Evolutionary conservation across 2,888 invertebrate genomes (phyloP).

Genomic region (Tenthredo distinguenda): DNA sequence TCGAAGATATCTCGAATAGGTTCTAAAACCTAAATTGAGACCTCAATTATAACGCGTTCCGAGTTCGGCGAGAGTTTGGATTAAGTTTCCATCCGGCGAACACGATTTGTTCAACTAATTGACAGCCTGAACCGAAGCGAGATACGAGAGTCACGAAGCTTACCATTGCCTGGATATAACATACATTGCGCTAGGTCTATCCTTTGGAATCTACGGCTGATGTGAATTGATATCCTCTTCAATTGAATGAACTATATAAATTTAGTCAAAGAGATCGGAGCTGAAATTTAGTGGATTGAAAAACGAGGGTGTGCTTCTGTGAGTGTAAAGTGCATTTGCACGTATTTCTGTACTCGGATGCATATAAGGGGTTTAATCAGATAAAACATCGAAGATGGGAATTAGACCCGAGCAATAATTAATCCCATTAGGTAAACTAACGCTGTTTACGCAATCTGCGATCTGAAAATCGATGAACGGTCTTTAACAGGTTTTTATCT

Average conservation of each 20-base stretch:
- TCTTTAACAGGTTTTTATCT: constrained; percentile 57
- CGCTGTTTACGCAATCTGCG: constrained; percentile 48
- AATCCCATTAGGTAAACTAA: constrained; percentile 49
- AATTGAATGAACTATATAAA: constrained; percentile 10
- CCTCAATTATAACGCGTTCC: constrained; percentile 36
- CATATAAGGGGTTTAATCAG: not conserved
- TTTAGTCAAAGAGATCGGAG: not conserved
- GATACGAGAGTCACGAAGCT: constrained; percentile 42
- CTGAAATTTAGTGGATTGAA: not conserved
- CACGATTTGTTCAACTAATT: constrained; percentile 58
- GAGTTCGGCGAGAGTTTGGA: constrained; percentile 52
- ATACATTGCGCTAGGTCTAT: not conserved
- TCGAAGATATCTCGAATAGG: not conserved
- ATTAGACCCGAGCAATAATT: constrained; percentile 38
- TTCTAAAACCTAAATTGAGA: constrained; percentile 39
- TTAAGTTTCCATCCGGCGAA: constrained; percentile 57
- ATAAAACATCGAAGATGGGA: not conserved
- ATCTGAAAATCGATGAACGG: constrained; percentile 53
- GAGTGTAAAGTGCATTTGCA: not conserved
- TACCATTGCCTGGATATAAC: not conserved
- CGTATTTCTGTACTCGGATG: not conserved
- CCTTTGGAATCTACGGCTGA: not conserved
- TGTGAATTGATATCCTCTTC: not conserved
- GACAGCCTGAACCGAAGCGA: constrained; percentile 38
- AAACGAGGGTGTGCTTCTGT: not conserved